These are phyloP conservation scores for Orbicella faveolata DNA, from an alignment of 64 coral and sea anemone species.

Conservation along the genomic window DNA sequence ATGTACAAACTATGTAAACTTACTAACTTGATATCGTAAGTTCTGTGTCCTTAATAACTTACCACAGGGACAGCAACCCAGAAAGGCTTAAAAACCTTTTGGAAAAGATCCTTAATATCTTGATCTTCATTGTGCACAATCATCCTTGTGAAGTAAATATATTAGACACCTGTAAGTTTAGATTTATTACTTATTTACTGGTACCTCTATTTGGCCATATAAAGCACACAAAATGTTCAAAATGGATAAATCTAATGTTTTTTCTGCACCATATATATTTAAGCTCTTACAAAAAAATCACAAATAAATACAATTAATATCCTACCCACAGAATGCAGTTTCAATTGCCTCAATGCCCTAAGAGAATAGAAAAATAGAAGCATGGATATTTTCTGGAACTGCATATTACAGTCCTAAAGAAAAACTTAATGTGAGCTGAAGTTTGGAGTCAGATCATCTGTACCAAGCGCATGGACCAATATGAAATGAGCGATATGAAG, in stretches of 20 bases:
- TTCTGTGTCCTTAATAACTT: background rate
- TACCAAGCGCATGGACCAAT: no score
- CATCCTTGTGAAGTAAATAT: conserved; percentile 13
- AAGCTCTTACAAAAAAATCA: background rate
- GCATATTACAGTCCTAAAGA: no score
- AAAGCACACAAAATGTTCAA: no score
- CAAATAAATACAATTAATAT: background rate
- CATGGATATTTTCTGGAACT: no score
- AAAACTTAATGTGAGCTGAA: no score
- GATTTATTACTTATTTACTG: no score
- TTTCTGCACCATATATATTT: background rate
- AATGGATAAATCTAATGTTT: no score
- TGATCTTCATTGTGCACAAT: conserved; percentile 77
- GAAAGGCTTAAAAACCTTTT: conserved; percentile 77
- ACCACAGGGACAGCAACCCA: conserved; percentile 69
- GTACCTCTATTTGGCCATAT: no score
- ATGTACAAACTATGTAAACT: no score
- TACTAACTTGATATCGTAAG: no score
- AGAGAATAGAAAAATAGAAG: background rate
- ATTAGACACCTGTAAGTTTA: background rate
- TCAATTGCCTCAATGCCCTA: conserved; percentile 86
- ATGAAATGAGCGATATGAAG: no score
- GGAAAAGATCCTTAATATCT: conserved; percentile 76
- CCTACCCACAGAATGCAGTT: conserved; percentile 81
- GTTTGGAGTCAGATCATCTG: no score